These are phyloP conservation scores for Gymnopithys bicolor DNA, from an alignment of 2,797 vertebrate species.

Conservation along the genomic window DNA sequence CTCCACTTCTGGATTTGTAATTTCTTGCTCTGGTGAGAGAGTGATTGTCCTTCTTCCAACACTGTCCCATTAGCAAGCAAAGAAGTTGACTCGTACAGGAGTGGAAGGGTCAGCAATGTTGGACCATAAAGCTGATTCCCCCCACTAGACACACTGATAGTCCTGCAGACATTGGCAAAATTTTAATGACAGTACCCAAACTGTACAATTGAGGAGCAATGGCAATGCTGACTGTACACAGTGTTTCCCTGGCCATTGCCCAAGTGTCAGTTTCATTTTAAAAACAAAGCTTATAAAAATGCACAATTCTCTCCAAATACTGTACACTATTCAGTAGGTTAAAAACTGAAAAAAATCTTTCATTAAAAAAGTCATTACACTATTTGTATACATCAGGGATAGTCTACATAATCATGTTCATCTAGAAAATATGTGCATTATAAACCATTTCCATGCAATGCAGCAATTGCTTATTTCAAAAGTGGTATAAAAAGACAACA, in stretches of 20 bases:
- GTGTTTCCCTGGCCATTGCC: background rate
- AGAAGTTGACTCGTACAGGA: fast-evolving
- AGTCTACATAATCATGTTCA: conserved; percentile 55
- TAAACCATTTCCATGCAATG: conserved; percentile 70
- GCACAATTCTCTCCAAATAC: conserved; percentile 69
- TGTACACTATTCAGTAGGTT: conserved; percentile 78
- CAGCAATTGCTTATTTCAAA: conserved; percentile 61
- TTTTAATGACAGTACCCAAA: conserved; percentile 70
- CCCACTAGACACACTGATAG: background rate
- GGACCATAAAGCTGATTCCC: background rate
- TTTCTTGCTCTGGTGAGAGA: background rate
- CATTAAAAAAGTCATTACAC: conserved; percentile 76
- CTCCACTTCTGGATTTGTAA: background rate
- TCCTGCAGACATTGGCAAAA: background rate
- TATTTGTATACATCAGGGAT: conserved; percentile 69
- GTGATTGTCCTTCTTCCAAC: background rate
- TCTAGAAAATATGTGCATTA: conserved; percentile 78
- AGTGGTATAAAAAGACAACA: conserved; percentile 64
- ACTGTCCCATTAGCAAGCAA: fast-evolving
- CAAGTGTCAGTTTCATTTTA: conserved; percentile 17
- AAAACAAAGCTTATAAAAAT: conserved; percentile 71
- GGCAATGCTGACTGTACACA: background rate
- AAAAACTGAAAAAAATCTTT: conserved; percentile 59
- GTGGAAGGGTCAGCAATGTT: background rate
- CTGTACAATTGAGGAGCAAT: conserved; percentile 57